Base-by-base conservation (phyloP, 2,113 vertebrate species). In the Zeus faber region DNA sequence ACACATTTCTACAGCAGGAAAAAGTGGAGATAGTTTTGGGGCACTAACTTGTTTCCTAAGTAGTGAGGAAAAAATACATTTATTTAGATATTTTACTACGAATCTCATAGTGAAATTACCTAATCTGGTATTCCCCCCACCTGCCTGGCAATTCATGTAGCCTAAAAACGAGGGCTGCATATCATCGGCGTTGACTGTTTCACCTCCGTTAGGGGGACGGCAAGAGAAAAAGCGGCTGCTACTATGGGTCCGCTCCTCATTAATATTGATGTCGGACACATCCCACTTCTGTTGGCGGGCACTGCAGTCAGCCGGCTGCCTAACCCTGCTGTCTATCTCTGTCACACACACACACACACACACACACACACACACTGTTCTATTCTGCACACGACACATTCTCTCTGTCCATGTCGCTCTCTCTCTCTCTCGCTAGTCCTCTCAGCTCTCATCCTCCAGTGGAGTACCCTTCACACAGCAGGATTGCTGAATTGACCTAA, bases 191-290 rank as follows among this genome's bases (percentile, higher is more conserved):
- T n/a, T 7, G 33, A 14, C n/a, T 11, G 13, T 37, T 37, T 7
- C 33, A 37, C 33, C 33, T 37, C 33, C 13, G 13, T 11, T 4
- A 14, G 33, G 33, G 13, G 33, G 6, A 37, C 6, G n/a, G n/a
- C 5, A 14, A n/a, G 33, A 37, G 33, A 14, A 14, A 37, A 9
- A 35, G 33, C 10, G 11, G n/a, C 11, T 37, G 13, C 4, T 2
- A 37, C 13, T 11, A 37, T 52, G 46, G 0, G 14, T 52, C 35
- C 49, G 43, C 40, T 35, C 1, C 3, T 47, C 45, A n/a, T 70
- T 6, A 44, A 50, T 43, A 44, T 58, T 52, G n/a, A 45, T 63
- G 44, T 61, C 46, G 68, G 49, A 47, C 43, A 47, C 29, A 17
- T 41, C 20, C 37, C 44, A 23, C 23, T 44, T 24, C 47, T 21